Conservation (phyloP, 23 tunicate genomes). For the Diplosoma virens region DNA sequence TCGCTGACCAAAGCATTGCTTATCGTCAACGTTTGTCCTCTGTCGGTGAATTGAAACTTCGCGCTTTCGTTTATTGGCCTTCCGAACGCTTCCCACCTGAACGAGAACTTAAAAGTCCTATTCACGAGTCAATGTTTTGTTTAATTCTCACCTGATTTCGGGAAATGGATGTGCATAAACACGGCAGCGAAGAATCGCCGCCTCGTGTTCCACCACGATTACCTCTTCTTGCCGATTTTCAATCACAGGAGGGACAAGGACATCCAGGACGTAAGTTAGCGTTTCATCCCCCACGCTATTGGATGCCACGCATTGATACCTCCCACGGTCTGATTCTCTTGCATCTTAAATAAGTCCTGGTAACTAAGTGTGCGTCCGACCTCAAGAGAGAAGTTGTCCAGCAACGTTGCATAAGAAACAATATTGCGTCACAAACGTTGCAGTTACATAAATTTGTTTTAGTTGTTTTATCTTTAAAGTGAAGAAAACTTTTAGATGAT, state of each 20-base stretch:
- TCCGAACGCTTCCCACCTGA: conserved; percentile 85
- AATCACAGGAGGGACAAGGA: conserved; percentile 69
- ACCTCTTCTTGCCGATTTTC: conserved; percentile 43
- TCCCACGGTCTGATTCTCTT: conserved; percentile 69
- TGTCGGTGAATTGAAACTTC: conserved; percentile 5
- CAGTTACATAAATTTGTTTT: too few relatives aligned
- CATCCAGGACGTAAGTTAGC: conserved; percentile 57
- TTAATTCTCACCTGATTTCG: conserved; percentile 52
- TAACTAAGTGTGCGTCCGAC: too few relatives aligned
- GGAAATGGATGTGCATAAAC: conserved; percentile 87
- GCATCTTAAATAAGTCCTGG: conserved; percentile 43
- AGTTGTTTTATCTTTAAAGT: too few relatives aligned
- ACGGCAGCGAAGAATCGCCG: conserved; percentile 49
- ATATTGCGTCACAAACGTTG: too few relatives aligned
- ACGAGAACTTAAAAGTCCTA: too few relatives aligned
- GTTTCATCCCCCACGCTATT: conserved; percentile 75
- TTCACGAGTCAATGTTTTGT: too few relatives aligned
- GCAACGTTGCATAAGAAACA: too few relatives aligned
- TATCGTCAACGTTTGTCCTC: conserved; percentile 49
- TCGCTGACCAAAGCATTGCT: conserved; percentile 44
- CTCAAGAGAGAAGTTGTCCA: too few relatives aligned
- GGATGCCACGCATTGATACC: conserved; percentile 79
- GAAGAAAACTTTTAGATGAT: too few relatives aligned
- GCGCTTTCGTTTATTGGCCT: conserved; percentile 22
- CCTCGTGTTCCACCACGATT: conserved; percentile 28